Evolutionary conservation across 2,113 vertebrate genomes (phyloP), one percentile per base, ranked within the genome.

Genomic region (Leucoraja erinaceus): DNA sequence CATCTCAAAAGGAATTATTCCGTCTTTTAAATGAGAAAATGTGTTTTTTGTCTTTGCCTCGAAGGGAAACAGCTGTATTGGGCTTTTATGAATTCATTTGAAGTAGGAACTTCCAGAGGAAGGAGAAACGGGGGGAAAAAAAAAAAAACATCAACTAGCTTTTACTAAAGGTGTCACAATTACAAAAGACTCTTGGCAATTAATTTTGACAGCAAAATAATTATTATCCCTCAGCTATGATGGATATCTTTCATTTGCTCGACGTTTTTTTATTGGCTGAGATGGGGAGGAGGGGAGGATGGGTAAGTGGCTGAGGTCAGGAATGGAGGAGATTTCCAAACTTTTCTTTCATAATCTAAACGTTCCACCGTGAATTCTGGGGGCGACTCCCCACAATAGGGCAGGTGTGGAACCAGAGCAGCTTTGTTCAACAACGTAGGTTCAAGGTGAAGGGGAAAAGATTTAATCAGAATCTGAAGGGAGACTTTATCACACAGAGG

Each of bases 201-300:
- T 98, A 96, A 97, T 97, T 97, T 96, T 97, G 97, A 98, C 97
- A 97, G 97, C 96, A 97, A 98, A 98, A 97, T 98, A 97, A 98
- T 98, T 97, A 98, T 98, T 98, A 98, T 97, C 96, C 96, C 97
- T 98, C 97, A 98, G 97, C 96, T 96, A 97, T 98, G 97, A 99
- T 98, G 97, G 97, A 98, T 97, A 97, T 96, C 96, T 98, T 98
- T 98, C 98, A 98, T 98, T 97, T 97, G 97, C 96, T 94, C 93
- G 61, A 93, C 94, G 93, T 94, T 47, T 47, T 47, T 47, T 94
- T 94, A 94, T 94, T 95, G 93, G 94, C 95, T 95, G 96, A 94
- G 94, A 94, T 93, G 90, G 93, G 93, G 4, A 86, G 11, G 0
- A 0, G 76, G 93, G 95, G 95, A 47, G 94, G 61, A 31, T 88